Evolutionary conservation across 2,113 vertebrate genomes (phyloP).

Genomic region (Synodontis membranacea): DNA sequence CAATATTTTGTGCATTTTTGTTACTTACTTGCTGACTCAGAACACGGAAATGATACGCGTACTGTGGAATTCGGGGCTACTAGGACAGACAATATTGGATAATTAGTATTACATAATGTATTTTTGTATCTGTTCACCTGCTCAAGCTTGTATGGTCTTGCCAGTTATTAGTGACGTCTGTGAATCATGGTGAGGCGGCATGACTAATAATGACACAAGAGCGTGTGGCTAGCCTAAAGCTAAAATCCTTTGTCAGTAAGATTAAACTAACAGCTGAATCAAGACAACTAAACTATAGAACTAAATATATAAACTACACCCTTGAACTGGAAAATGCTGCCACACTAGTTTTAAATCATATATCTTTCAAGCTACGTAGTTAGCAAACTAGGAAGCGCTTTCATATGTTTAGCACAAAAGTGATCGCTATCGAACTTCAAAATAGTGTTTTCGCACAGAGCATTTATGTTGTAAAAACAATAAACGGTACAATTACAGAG

Average conservation of each 20-base stretch:
- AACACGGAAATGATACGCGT: not conserved
- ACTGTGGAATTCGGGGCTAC: not conserved
- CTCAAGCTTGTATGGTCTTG: not conserved
- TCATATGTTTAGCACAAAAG: not conserved
- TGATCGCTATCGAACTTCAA: not conserved
- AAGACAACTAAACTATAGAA: not conserved
- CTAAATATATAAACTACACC: not conserved
- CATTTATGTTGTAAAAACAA: not conserved
- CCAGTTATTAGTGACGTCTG: not conserved
- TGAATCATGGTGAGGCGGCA: not conserved
- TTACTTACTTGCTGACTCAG: not conserved
- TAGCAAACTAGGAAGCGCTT: not conserved
- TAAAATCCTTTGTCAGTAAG: not conserved
- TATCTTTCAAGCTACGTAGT: not conserved
- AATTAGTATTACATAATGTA: not conserved
- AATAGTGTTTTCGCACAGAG: not conserved
- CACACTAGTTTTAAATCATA: not conserved
- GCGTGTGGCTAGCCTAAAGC: not conserved
- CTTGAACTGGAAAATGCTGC: not conserved
- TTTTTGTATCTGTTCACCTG: not conserved
- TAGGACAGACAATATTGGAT: not conserved
- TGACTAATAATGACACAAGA: not conserved
- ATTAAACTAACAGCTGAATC: not conserved
- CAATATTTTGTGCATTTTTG: not conserved
- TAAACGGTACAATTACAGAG: not conserved